These are phyloP conservation scores for Rhinichthys klamathensis DNA, from an alignment of 2,113 vertebrate species.

Conservation along the genomic window DNA sequence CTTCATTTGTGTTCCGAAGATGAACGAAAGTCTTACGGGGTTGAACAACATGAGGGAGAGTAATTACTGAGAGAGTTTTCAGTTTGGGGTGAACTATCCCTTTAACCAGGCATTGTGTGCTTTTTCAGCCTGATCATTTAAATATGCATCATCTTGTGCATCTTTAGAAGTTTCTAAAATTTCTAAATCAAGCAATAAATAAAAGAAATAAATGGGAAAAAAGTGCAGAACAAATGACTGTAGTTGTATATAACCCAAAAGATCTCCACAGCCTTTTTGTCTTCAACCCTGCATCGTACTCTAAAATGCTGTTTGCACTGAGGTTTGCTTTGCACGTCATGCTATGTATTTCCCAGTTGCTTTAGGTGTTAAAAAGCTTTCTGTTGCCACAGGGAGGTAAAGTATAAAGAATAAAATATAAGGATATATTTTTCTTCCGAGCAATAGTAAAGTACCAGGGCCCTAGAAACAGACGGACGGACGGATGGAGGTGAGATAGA, in stretches of 20 bases:
- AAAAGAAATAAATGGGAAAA: not conserved
- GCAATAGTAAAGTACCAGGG: not conserved
- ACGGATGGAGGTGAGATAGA: not conserved
- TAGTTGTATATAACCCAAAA: not conserved
- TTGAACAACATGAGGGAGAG: no score
- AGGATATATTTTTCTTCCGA: not conserved
- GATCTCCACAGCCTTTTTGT: not conserved
- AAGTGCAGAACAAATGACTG: not conserved
- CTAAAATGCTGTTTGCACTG: not conserved
- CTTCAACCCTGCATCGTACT: not conserved
- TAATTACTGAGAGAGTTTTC: no score
- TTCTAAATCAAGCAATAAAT: not conserved
- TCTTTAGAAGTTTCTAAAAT: not conserved
- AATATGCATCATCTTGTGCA: not conserved
- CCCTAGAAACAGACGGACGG: no score
- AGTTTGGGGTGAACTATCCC: no score
- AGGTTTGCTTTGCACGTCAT: not conserved
- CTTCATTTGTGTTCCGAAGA: no score
- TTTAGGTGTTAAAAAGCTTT: not conserved
- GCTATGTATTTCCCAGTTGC: not conserved
- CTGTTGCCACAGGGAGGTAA: not conserved
- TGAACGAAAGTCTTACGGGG: no score
- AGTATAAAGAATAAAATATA: not conserved
- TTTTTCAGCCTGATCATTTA: not conserved
- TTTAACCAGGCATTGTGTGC: not conserved